Evolutionary conservation across 2,888 invertebrate species (phyloP).

Genomic region (Andricus curvator): DNA sequence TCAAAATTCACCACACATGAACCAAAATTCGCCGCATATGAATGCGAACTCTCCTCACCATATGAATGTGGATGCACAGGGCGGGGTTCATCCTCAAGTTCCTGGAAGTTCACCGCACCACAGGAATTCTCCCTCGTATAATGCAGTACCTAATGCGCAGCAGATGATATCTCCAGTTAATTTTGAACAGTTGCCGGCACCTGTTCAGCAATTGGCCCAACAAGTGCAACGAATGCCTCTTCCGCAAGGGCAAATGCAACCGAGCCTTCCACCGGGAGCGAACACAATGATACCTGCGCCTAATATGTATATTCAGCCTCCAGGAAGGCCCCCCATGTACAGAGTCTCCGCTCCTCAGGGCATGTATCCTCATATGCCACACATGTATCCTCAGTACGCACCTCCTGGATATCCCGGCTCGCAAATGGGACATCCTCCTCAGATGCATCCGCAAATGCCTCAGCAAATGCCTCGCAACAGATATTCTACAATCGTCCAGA

Average conservation of each 20-base stretch:
- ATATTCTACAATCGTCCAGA: slow-evolving; percentile 58
- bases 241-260: slow-evolving; percentile 70
- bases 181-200: slow-evolving; percentile 75
- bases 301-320: slow-evolving; percentile 76
- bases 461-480: slow-evolving; percentile 66
- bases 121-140: slow-evolving; percentile 67
- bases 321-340: slow-evolving; percentile 76
- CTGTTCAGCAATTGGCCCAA: slow-evolving; percentile 76
- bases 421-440: slow-evolving; percentile 66
- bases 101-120: slow-evolving; percentile 67
- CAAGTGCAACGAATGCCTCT: slow-evolving; percentile 76
- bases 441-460: slow-evolving; percentile 70
- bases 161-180: slow-evolving; percentile 72
- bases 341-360: slow-evolving; percentile 69
- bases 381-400: slow-evolving; percentile 69
- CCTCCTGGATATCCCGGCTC: slow-evolving; percentile 59
- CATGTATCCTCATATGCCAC: slow-evolving; percentile 72
- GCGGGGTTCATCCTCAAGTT: slow-evolving; percentile 47
- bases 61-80: slow-evolving; percentile 48
- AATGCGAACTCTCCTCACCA: slow-evolving; percentile 57
- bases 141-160: slow-evolving; percentile 54
- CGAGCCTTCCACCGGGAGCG: slow-evolving; percentile 72
- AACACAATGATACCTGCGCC: slow-evolving; percentile 71
- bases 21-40: slow-evolving; percentile 64
- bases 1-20: slow-evolving; percentile 64